Percentiles rank a stretch among this genome's conserved stretches.
These are phyloP conservation scores for Drosophila ercepeae DNA, from an alignment of 1,140 invertebrate species.

Conservation along the genomic window DNA sequence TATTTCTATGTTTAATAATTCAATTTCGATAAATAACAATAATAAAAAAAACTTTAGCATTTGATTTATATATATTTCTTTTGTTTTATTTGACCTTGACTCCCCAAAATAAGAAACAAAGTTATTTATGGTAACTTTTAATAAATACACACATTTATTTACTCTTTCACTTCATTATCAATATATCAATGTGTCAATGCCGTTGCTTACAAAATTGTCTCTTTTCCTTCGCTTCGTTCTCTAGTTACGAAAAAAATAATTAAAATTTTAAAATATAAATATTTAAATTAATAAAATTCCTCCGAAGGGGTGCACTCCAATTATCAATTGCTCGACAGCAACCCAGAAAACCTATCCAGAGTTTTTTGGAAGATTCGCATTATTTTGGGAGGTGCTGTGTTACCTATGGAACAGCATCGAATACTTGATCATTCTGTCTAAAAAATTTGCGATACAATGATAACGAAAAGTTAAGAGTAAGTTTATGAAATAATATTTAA, in stretches of 20 bases:
- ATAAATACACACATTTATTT: slow-evolving; percentile 81
- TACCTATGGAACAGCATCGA: too few species aligned
- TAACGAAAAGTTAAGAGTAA: too few species aligned
- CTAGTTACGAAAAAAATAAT: slow-evolving; percentile 17
- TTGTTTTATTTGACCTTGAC: too few species aligned
- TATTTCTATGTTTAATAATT: slow-evolving; percentile 11
- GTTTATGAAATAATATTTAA: slow-evolving; percentile 43
- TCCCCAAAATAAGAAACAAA: too few species aligned
- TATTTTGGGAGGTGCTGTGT: too few species aligned
- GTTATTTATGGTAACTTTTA: slow-evolving; percentile 71
- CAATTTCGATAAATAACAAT: background rate
- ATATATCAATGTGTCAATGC: slow-evolving; percentile 63
- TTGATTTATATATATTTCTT: background rate
- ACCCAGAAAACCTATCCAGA: too few species aligned
- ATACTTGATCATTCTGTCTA: too few species aligned
- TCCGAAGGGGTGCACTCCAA: too few species aligned
- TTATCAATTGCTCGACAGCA: too few species aligned
- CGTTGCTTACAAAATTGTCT: slow-evolving; percentile 66
- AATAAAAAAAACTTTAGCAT: background rate
- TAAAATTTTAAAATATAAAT: slow-evolving; percentile 22
- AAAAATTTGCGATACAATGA: too few species aligned
- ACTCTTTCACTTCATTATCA: slow-evolving; percentile 72
- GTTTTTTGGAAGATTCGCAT: too few species aligned
- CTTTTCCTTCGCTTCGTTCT: slow-evolving; percentile 25
- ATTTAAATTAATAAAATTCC: slow-evolving; percentile 55